Conservation (phyloP, 2,113 vertebrate species). For the Heteronetta atricapilla region DNA sequence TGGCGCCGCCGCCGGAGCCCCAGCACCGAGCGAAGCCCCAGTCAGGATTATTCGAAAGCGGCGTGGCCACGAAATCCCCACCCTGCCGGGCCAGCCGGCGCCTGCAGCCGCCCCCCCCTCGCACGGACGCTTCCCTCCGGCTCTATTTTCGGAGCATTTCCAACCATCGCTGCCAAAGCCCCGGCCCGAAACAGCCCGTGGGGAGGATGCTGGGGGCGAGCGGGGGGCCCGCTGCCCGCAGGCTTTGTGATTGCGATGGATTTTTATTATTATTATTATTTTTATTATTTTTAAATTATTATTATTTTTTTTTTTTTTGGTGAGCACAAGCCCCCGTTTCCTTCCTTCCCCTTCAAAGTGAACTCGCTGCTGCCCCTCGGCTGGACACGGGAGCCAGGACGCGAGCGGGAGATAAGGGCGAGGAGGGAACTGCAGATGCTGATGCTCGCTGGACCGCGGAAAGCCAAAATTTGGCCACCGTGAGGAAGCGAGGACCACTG, state of each 20-base stretch:
- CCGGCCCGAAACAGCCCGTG: background rate
- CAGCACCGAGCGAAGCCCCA: accelerated
- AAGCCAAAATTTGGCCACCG: background rate
- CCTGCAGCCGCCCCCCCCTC: background rate
- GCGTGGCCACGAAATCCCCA: background rate
- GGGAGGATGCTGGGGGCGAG: background rate
- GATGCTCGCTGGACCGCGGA: accelerated
- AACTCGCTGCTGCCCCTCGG: background rate
- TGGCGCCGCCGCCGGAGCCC: accelerated
- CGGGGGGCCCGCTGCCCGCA: background rate
- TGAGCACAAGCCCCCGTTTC: background rate
- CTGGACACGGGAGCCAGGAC: background rate
- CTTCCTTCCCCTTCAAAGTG: background rate
- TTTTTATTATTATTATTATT: background rate
- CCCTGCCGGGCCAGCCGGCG: background rate
- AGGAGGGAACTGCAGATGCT: accelerated
- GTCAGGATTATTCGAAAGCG: slow-evolving; percentile 21
- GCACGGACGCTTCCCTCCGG: background rate
- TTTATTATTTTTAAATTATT: background rate
- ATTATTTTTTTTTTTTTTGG: background rate
- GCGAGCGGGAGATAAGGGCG: background rate
- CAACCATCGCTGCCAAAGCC: background rate
- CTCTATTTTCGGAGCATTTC: background rate
- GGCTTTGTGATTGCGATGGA: background rate
- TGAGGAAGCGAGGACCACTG: background rate